Evolutionary conservation across 2,113 vertebrate genomes (phyloP).

Genomic region (Lampris megalopsis): DNA sequence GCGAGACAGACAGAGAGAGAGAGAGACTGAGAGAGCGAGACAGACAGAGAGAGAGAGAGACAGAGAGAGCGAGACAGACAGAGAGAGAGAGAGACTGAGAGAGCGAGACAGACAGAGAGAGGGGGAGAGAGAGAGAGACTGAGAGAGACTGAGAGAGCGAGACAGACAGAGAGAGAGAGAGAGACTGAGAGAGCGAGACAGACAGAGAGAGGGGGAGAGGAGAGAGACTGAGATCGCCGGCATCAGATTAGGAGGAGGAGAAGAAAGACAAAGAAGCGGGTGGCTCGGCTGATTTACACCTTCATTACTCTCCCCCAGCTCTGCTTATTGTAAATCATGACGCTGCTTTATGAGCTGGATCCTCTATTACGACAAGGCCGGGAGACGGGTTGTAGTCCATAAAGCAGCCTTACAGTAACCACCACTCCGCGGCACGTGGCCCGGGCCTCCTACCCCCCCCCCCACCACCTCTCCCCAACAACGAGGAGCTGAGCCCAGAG

Average conservation of each 20-base stretch:
- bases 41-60: too few species aligned
- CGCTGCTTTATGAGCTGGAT: conserved; percentile 75
- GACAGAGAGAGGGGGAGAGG: conserved; percentile 34
- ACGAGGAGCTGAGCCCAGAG: conserved; percentile 1
- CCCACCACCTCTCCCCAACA: not conserved
- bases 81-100: not conserved
- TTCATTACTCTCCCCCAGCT: conserved; percentile 76
- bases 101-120: conserved; percentile 3
- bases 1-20: too few species aligned
- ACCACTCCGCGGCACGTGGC: conserved; percentile 46
- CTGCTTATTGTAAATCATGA: conserved; percentile 77
- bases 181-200: conserved; percentile 3
- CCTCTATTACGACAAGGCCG: conserved; percentile 70
- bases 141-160: not conserved
- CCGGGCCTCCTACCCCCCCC: conserved; percentile 43
- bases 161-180: not conserved
- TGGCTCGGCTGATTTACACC: conserved; percentile 74
- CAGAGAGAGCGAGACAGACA: too few species aligned
- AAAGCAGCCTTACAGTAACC: conserved; percentile 69
- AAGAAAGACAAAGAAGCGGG: conserved; percentile 36
- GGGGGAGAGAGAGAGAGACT: not conserved
- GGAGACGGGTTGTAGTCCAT: conserved; percentile 68
- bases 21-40: too few species aligned
- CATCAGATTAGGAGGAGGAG: conserved; percentile 61
- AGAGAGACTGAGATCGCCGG: conserved; percentile 38